Conservation (phyloP, 2,888 invertebrate species). For the Dasypolia templi region DNA sequence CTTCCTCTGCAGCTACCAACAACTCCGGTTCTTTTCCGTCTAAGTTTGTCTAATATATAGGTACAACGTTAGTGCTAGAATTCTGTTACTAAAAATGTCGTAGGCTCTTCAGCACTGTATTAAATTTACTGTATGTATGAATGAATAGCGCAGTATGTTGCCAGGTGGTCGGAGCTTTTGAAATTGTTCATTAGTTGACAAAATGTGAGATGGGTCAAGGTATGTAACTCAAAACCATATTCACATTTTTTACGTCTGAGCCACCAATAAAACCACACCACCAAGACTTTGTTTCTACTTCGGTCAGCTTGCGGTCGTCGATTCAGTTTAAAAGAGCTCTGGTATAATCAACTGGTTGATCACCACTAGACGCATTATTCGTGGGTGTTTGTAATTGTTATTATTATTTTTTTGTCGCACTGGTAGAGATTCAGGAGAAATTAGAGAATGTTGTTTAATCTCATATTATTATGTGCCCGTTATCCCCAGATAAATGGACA, state of each 20-base stretch:
- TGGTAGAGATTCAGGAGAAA: not conserved
- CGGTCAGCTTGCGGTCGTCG: not conserved
- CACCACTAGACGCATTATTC: not conserved
- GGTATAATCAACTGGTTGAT: not conserved
- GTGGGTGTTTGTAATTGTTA: not conserved
- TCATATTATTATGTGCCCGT: not conserved
- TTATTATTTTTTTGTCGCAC: not conserved
- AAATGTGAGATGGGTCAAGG: constrained; percentile 10
- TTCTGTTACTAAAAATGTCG: not conserved
- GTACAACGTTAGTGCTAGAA: not conserved
- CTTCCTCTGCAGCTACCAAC: too few species aligned
- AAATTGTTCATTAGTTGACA: constrained; percentile 19
- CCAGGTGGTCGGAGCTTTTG: not conserved
- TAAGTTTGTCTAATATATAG: too few species aligned
- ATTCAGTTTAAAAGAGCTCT: not conserved
- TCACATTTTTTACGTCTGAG: constrained; percentile 1
- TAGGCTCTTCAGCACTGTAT: not conserved
- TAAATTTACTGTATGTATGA: not conserved
- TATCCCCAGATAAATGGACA: constrained; percentile 1
- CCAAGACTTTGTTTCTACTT: not conserved
- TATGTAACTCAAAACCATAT: constrained; percentile 26
- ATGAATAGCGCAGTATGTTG: not conserved
- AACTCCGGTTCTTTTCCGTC: too few species aligned
- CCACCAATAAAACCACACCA: not conserved
- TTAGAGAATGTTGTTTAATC: not conserved